phyloP scores from a whole-genome alignment of 2,797 vertebrate genomes.

The Heterohyrax brucei region DNA sequence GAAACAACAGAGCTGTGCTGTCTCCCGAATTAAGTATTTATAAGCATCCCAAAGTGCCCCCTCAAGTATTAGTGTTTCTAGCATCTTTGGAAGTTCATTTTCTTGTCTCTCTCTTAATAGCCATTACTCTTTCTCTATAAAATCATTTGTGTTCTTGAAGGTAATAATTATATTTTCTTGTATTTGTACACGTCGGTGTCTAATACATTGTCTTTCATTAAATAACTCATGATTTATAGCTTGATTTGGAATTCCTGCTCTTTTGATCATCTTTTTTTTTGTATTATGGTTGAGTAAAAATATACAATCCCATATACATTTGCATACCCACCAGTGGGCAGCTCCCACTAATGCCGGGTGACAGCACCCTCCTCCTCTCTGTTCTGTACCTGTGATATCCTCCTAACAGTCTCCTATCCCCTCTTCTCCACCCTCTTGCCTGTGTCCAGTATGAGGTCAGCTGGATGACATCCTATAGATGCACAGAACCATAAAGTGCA shows the following conservation, averaged over 20 bases:
- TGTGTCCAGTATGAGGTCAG: too few species aligned
- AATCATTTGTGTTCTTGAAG: constrained; percentile 23
- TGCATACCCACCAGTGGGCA: too few species aligned
- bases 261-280: neutral
- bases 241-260: constrained; percentile 49
- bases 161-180: neutral
- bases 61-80: neutral
- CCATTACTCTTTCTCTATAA: neutral
- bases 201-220: constrained; percentile 20
- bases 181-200: neutral
- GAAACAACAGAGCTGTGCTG: neutral
- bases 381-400: too few species aligned
- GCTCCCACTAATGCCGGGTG: too few species aligned
- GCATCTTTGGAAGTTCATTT: neutral
- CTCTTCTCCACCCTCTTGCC: too few species aligned
- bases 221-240: constrained; percentile 1
- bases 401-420: too few species aligned
- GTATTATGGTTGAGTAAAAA: too few species aligned
- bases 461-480: too few species aligned
- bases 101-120: neutral
- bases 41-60: neutral
- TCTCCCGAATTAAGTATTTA: neutral
- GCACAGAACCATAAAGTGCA: too few species aligned
- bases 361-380: too few species aligned
- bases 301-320: too few species aligned